Percentiles rank a stretch among this genome's conserved stretches.
Conservation (phyloP, 2,797 vertebrate species). For the Acanthiza pusilla region DNA sequence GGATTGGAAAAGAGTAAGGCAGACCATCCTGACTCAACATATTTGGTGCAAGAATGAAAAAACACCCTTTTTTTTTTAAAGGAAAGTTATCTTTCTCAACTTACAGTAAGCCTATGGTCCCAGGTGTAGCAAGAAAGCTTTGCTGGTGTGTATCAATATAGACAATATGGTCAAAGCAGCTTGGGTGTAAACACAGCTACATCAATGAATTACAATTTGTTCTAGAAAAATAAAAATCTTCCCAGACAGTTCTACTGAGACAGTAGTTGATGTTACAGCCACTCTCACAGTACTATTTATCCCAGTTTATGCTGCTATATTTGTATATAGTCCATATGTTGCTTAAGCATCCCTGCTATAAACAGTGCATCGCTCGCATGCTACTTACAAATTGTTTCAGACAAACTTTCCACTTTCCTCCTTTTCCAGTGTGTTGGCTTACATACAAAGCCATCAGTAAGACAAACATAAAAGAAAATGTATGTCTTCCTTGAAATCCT, state of each 20-base stretch:
- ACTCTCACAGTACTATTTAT: background rate
- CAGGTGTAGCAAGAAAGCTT: background rate
- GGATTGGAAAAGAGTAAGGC: background rate
- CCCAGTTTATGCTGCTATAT: background rate
- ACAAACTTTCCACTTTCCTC: background rate
- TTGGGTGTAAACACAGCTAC: background rate
- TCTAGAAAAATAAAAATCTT: background rate
- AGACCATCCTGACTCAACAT: background rate
- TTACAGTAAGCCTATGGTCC: background rate
- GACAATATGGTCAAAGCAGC: background rate
- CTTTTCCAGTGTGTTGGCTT: background rate
- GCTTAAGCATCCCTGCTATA: background rate
- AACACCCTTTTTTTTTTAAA: background rate
- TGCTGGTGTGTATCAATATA: background rate
- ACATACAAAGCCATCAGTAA: background rate
- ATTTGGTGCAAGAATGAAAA: background rate
- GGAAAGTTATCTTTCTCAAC: background rate
- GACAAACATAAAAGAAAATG: background rate
- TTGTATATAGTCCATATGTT: background rate
- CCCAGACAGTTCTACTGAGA: background rate
- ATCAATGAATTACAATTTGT: background rate
- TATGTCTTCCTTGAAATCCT: background rate
- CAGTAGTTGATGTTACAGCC: background rate
- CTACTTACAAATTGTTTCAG: background rate
- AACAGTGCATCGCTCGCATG: background rate